Base-by-base conservation (phyloP, 2,888 invertebrate genomes). In the Xanthorhoe spadicearia region DNA sequence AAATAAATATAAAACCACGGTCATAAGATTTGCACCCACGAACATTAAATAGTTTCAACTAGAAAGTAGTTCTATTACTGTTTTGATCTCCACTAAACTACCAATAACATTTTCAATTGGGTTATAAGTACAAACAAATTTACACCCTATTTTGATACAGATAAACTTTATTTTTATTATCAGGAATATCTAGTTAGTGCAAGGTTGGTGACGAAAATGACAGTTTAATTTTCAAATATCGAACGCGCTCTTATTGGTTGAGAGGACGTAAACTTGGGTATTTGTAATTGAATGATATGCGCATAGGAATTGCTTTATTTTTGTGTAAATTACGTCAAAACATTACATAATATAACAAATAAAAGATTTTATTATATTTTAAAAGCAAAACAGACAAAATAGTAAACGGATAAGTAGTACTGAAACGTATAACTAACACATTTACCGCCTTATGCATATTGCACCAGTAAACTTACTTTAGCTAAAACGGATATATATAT, bases 221-320 rank as follows among this genome's bases (percentile, higher is more conserved):
- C 70, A 71, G 70, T 71, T 74, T 66, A 61, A 74, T 58, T 72
- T 73, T 70, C 65, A 70, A 68, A 71, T 68, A 55, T 69, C 38
- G 50, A 69, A 60, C 56, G 64, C 64, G 62, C 55, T 59, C 18
- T 46, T 43, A 73, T 74, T 74, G 74, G 72, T 51, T 46, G 55
- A 62, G 38, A 56, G 46, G 23, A 55, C 50, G 70, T 73, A 52
- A 71, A 73, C 66, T 48, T 65, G 58, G 50, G 61, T 69, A 54
- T 61, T 64, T 69, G 63, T 68, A 71, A 70, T 69, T 73, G 68
- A 68, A 68, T 66, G 55, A 52, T 66, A 35, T 15, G 60, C 56
- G 60, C 57, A 58, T 57, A 54, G 53, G 32, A 64, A 63, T 67
- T 15, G 17, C 55, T 58, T 19, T 52, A 56, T 52, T 54, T 63